Evolutionary conservation across 2,888 invertebrate genomes (phyloP), one percentile per base, ranked within the genome.

Genomic region (Allygus modestus): DNA sequence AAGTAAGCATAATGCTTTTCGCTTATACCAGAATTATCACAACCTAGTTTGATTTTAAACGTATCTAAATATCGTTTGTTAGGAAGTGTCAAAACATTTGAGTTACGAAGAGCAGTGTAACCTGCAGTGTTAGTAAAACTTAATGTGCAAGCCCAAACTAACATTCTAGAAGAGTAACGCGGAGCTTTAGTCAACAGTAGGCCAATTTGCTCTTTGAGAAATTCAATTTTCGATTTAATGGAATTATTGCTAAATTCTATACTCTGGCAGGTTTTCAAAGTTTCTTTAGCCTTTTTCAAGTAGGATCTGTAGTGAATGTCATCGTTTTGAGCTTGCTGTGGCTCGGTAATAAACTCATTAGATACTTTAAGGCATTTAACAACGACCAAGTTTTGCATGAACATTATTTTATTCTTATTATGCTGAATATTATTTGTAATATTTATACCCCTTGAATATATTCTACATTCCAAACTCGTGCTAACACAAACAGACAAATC

Each of bases 21-120:
- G n/a, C 43, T 43, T 43, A 77, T 11, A 41, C 51, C 77, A 43
- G 43, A n/a, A 77, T n/a, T 77, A 11, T 37, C 20, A 43, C 46
- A 43, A 23, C 20, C 77, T 20, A 77, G 23, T 77, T 77, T 77
- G 9, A 77, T 37, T 75, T 75, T 77, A 43, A 43, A 77, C 9
- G 43, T 77, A 20, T 77, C 77, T 23, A 77, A 77, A 20, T 77
- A 43, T 37, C 43, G 41, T 41, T 41, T 41, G 20, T 77, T n/a
- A 20, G 43, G 43, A 11, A 77, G 26, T 43, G 51, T 77, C 43
- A 77, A 43, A 77, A 43, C 20, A 28, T 77, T 77, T 15, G 23
- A n/a, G 46, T 77, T 43, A 7, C 77, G 77, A 7, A 77, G 46
- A 20, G 77, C 17, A 41, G 5, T 43, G 20, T 77, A 73, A 1